phyloP scores from a whole-genome alignment of 2,888 invertebrate species.

The Ennomos erosarius region DNA sequence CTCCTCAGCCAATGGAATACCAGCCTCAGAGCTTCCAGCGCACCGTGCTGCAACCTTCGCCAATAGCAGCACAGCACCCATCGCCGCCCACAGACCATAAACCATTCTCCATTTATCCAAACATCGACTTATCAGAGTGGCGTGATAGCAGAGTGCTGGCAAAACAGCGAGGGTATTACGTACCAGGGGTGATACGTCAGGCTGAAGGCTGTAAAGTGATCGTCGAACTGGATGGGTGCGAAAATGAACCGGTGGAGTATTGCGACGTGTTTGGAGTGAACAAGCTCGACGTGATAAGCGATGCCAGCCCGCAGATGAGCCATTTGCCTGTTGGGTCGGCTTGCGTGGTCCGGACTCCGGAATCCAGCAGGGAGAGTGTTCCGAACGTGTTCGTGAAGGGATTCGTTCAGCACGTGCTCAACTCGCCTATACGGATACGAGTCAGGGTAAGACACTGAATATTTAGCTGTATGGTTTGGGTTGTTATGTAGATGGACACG shows the following conservation, averaged over 20 bases:
- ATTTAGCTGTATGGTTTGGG: no score
- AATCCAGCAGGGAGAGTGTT: slow-evolving; percentile 83
- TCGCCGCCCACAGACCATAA: slow-evolving; percentile 86
- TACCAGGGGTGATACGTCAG: slow-evolving; percentile 94
- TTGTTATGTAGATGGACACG: no score
- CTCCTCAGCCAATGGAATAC: slow-evolving; percentile 62
- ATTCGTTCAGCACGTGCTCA: slow-evolving; percentile 86
- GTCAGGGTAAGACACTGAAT: slow-evolving; percentile 73
- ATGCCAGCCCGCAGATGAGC: slow-evolving; percentile 94
- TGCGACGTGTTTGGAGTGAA: slow-evolving; percentile 91
- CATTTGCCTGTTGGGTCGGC: slow-evolving; percentile 92
- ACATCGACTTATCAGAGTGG: slow-evolving; percentile 96
- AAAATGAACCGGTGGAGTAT: slow-evolving; percentile 89
- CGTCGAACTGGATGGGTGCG: slow-evolving; percentile 93
- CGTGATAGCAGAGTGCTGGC: slow-evolving; percentile 96
- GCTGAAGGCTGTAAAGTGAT: slow-evolving; percentile 89
- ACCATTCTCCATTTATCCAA: slow-evolving; percentile 78
- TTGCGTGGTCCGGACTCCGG: slow-evolving; percentile 91
- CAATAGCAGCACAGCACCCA: slow-evolving; percentile 69
- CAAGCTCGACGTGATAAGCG: slow-evolving; percentile 95
- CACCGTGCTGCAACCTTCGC: slow-evolving; percentile 68
- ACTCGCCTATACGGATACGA: slow-evolving; percentile 77
- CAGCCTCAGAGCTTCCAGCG: slow-evolving; percentile 59
- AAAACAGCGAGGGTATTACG: slow-evolving; percentile 91
- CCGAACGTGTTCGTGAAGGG: slow-evolving; percentile 94